Conservation (phyloP, 2,113 vertebrate genomes). For the Orcinus orca region DNA sequence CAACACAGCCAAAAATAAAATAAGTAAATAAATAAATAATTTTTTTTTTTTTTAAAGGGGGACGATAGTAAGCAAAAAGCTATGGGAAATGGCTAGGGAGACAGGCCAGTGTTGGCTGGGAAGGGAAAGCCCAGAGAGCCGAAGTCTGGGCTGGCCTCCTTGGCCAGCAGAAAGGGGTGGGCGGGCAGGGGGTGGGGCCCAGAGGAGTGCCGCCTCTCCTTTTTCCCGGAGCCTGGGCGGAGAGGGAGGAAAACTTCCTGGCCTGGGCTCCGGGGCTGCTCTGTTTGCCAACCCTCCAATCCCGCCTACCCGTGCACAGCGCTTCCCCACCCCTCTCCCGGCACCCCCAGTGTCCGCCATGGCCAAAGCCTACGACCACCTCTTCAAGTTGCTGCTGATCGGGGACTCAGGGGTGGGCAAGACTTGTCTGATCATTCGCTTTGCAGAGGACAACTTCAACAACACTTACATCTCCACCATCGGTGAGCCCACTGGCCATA, state of each 20-base stretch:
- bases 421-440: conserved; percentile 95
- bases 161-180: neutral
- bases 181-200: conserved; percentile 56
- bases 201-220: conserved; percentile 39
- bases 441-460: conserved; percentile 95
- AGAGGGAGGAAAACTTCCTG: conserved; percentile 71
- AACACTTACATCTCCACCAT: conserved; percentile 97
- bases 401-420: conserved; percentile 97
- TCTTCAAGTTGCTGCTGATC: conserved; percentile 93
- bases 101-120: neutral
- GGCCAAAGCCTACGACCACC: conserved; percentile 96
- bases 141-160: neutral
- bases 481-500: conserved; percentile 83
- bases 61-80: no score
- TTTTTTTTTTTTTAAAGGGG: no score
- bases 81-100: neutral
- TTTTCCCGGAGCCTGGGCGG: conserved; percentile 66
- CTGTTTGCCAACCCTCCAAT: neutral
- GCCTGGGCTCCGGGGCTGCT: conserved; percentile 30
- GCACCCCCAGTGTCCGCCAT: conserved; percentile 66
- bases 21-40: no score
- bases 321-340: neutral
- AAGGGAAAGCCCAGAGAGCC: fast-evolving
- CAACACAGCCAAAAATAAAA: no score
- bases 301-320: conserved; percentile 36